Conservation (phyloP, 2,888 invertebrate genomes). For the Drosophila histrio region DNA sequence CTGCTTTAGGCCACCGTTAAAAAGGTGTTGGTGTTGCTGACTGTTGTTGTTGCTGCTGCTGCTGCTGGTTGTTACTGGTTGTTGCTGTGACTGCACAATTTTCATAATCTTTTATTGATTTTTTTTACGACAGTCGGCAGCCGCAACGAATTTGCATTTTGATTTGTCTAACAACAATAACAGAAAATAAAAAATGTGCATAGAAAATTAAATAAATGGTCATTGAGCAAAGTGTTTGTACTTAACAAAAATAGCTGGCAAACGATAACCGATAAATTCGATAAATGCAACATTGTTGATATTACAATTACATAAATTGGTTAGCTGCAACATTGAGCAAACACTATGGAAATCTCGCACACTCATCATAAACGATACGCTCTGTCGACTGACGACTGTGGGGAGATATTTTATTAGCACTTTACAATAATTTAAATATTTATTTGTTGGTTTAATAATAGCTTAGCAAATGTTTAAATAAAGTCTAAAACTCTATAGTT, state of each 20-base stretch:
- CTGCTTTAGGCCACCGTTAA: slow-evolving; percentile 12
- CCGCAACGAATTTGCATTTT: slow-evolving; percentile 59
- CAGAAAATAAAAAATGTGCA: slow-evolving; percentile 17
- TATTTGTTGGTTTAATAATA: slow-evolving; percentile 2
- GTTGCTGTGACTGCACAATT: slow-evolving; percentile 61
- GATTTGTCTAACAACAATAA: slow-evolving; percentile 48
- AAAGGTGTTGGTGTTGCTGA: slow-evolving; percentile 52
- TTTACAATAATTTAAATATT: slow-evolving; percentile 13
- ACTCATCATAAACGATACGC: slow-evolving; percentile 3
- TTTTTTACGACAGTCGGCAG: slow-evolving; percentile 66
- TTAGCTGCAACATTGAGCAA: slow-evolving; percentile 35
- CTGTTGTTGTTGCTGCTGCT: slow-evolving; percentile 15
- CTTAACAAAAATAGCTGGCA: slow-evolving; percentile 39
- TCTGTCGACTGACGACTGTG: neutral
- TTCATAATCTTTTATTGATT: slow-evolving; percentile 70
- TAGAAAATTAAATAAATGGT: slow-evolving; percentile 54
- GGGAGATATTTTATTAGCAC: slow-evolving; percentile 5
- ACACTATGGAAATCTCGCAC: slow-evolving; percentile 16
- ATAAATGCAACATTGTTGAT: slow-evolving; percentile 5
- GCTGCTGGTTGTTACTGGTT: slow-evolving; percentile 1
- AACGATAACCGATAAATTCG: slow-evolving; percentile 16
- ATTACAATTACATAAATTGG: slow-evolving; percentile 13
- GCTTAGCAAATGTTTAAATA: neutral
- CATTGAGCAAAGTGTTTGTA: slow-evolving; percentile 65
- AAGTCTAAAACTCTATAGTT: neutral